A percentile compares a stretch with the other conserved stretches of the same genome.
Evolutionary conservation across 30 jellyfish, hydroid and myxozoan genomes (phyloP).

Genomic region (Aurelia coerulea): DNA sequence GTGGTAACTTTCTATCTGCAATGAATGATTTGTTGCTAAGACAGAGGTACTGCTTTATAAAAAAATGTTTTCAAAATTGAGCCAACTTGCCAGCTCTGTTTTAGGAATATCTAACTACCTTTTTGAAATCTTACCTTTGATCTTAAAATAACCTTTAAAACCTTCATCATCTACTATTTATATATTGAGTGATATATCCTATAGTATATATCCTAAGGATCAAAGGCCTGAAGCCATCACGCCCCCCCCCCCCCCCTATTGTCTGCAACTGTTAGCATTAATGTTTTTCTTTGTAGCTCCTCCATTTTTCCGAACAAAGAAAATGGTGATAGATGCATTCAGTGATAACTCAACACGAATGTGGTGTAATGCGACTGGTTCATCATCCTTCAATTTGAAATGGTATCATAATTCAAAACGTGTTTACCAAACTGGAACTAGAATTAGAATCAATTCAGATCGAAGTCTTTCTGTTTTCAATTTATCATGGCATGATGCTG

Average conservation of each 20-base stretch:
- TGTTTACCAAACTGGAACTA: slow-evolving; percentile 37
- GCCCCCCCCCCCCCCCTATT: background rate
- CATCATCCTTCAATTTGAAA: slow-evolving; percentile 27
- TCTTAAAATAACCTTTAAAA: too few species aligned
- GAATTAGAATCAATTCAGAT: slow-evolving; percentile 26
- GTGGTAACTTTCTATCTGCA: too few species aligned
- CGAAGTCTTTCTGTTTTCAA: slow-evolving; percentile 52
- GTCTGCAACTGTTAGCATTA: background rate
- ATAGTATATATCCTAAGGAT: too few species aligned
- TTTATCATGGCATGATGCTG: slow-evolving; percentile 79
- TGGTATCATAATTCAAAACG: slow-evolving; percentile 85
- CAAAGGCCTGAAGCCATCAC: too few species aligned
- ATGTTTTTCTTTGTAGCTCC: slow-evolving; percentile 45
- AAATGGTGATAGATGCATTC: slow-evolving; percentile 48
- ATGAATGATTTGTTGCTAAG: too few species aligned
- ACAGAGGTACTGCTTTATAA: too few species aligned
- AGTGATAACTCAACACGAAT: slow-evolving; percentile 83
- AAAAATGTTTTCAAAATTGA: too few species aligned
- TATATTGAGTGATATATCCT: too few species aligned
- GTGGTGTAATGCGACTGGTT: slow-evolving; percentile 75
- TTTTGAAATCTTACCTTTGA: too few species aligned
- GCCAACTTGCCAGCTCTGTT: too few species aligned
- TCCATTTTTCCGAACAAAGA: slow-evolving; percentile 36
- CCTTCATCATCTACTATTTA: too few species aligned
- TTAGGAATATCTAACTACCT: too few species aligned